A percentile compares a stretch with the other conserved stretches of the same genome.
Conservation (phyloP, 2,797 vertebrate species). For the Rhyacichthys aspro region DNA sequence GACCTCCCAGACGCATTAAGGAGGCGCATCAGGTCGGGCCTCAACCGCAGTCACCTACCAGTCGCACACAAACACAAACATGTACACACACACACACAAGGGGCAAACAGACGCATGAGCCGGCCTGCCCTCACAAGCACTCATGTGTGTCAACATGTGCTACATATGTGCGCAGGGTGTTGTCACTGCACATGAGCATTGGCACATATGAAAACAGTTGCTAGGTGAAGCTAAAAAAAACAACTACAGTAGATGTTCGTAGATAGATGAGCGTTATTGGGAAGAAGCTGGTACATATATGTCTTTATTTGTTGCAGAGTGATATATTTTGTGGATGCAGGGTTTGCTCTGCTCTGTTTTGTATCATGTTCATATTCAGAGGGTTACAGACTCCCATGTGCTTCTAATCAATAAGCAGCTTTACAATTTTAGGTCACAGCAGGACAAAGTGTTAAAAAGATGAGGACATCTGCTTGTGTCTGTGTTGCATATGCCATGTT, state of each 20-base stretch:
- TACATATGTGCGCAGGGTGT: conserved; percentile 1
- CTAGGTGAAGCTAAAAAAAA: too few relatives aligned
- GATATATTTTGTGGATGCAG: too few relatives aligned
- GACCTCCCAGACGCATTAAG: conserved; percentile 81
- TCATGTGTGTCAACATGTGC: conserved; percentile 17
- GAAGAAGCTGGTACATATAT: too few relatives aligned
- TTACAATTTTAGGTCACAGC: not conserved
- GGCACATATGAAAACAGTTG: too few relatives aligned
- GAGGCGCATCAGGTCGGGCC: conserved; percentile 67
- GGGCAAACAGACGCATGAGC: conserved; percentile 54
- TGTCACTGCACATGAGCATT: not conserved
- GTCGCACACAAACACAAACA: conserved; percentile 56
- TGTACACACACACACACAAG: conserved; percentile 61
- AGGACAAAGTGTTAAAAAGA: conserved; percentile 3
- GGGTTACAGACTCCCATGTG: conserved; percentile 1
- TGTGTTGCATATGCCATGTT: too few relatives aligned
- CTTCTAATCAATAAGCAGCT: not conserved
- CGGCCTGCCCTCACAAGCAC: conserved; percentile 33
- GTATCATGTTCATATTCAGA: not conserved
- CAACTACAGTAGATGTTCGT: not conserved
- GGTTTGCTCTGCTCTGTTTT: not conserved
- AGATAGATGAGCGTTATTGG: too few relatives aligned
- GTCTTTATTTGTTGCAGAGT: too few relatives aligned
- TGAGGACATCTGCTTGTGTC: not conserved
- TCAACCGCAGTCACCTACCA: conserved; percentile 60